phyloP scores from a whole-genome alignment of 2,888 invertebrate genomes.

The Gnatocerus cornutus region DNA sequence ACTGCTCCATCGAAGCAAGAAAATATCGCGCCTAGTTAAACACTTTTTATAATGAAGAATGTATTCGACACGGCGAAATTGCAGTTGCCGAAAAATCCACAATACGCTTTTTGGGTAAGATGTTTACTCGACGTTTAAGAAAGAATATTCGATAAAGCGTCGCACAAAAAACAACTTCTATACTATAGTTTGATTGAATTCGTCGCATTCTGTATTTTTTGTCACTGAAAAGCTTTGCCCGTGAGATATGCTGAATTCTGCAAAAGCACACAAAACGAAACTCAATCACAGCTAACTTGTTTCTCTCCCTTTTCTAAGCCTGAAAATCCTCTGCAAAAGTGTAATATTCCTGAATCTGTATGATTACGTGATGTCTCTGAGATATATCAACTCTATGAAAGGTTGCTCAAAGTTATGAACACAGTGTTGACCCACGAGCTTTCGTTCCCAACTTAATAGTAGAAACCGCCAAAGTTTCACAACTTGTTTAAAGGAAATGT shows the following conservation, averaged over 20 bases:
- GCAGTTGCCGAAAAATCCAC: neutral
- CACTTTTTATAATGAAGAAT: neutral
- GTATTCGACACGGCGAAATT: neutral
- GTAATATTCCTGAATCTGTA: constrained; percentile 42
- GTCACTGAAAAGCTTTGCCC: constrained; percentile 28
- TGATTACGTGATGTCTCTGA: constrained; percentile 41
- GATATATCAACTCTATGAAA: constrained; percentile 40
- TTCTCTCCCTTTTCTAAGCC: constrained; percentile 35
- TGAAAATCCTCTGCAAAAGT: constrained; percentile 31
- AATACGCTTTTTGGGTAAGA: constrained; percentile 14
- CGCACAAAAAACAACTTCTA: constrained; percentile 20
- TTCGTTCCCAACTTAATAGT: constrained; percentile 17
- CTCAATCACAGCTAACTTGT: constrained; percentile 44
- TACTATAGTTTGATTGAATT: constrained; percentile 36
- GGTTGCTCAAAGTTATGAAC: constrained; percentile 36
- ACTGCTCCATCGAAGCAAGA: neutral
- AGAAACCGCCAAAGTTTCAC: constrained; percentile 8
- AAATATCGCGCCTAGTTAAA: too few species aligned
- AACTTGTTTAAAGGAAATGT: constrained; percentile 6
- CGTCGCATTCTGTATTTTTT: constrained; percentile 26
- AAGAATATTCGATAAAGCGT: constrained; percentile 12
- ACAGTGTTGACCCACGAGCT: constrained; percentile 33
- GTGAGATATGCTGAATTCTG: constrained; percentile 33
- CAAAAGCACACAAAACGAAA: constrained; percentile 22
- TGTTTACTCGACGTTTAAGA: constrained; percentile 13